Evolutionary conservation across 2,888 invertebrate species (phyloP).

Genomic region (Mythimna vitellina): DNA sequence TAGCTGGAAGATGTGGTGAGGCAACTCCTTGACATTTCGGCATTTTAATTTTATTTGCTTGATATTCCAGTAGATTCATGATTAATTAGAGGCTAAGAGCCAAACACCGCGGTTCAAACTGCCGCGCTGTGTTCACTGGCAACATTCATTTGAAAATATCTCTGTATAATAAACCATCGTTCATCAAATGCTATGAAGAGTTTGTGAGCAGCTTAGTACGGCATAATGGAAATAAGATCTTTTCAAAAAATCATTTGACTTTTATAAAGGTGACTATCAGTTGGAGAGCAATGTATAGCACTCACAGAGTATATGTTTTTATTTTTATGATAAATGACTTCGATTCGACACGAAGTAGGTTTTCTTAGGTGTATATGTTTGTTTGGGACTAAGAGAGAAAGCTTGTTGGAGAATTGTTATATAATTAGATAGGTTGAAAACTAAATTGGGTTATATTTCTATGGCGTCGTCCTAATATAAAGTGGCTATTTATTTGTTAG

Average conservation of each 20-base stretch:
- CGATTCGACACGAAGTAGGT: not conserved
- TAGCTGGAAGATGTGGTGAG: constrained; percentile 13
- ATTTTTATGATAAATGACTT: constrained; percentile 40
- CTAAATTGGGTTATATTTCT: constrained; percentile 28
- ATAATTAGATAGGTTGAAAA: constrained; percentile 35
- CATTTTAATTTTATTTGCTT: constrained; percentile 2
- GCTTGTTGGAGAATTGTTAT: constrained; percentile 33
- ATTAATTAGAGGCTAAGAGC: constrained; percentile 24
- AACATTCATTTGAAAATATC: constrained; percentile 21
- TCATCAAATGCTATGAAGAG: not conserved
- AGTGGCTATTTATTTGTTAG: not conserved
- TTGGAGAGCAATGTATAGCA: constrained; percentile 12
- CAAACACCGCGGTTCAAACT: not conserved
- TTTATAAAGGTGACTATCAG: constrained; percentile 12
- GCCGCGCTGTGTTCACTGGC: not conserved
- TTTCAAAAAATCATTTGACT: not conserved
- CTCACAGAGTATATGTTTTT: constrained; percentile 6
- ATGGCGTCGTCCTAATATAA: not conserved
- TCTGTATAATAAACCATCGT: constrained; percentile 8
- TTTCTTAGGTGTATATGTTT: constrained; percentile 7
- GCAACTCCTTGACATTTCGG: not conserved
- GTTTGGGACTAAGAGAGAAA: constrained; percentile 17
- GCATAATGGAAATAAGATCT: constrained; percentile 22
- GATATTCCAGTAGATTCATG: constrained; percentile 9
- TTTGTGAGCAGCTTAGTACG: not conserved